phyloP scores from a whole-genome alignment of 2,797 vertebrate genomes.

The Fistularia commersonii region DNA sequence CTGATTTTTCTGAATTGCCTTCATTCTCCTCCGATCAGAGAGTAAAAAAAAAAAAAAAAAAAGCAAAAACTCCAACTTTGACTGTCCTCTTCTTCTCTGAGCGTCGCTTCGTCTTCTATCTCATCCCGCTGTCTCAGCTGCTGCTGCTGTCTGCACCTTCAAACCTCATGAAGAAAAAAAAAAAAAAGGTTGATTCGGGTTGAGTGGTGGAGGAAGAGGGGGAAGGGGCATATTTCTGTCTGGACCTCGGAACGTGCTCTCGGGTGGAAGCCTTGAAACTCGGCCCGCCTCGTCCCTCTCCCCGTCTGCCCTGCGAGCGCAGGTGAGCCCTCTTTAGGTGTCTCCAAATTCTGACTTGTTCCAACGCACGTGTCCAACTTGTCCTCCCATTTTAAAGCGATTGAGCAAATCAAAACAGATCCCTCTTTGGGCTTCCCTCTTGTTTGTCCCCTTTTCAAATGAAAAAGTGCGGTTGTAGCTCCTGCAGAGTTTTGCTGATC shows the following conservation, averaged over 20 bases:
- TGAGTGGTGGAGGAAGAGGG: too few relatives aligned
- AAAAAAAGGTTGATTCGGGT: constrained; percentile 51
- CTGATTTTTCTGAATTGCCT: constrained; percentile 78
- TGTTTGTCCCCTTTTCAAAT: constrained; percentile 14
- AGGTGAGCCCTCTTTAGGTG: constrained; percentile 33
- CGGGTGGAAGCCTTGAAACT: constrained; percentile 16
- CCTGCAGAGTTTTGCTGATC: constrained; percentile 7
- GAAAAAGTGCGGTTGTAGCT: constrained; percentile 3
- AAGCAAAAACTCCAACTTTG: constrained; percentile 1
- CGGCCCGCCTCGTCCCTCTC: constrained; percentile 7
- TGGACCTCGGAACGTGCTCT: constrained; percentile 13
- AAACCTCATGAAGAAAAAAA: constrained; percentile 57
- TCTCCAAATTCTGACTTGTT: constrained; percentile 12
- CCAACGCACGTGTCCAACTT: too few relatives aligned
- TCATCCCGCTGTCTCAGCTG: constrained; percentile 14
- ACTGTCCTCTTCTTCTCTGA: neutral
- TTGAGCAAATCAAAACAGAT: constrained; percentile 6
- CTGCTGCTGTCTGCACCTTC: constrained; percentile 33
- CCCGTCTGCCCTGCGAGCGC: constrained; percentile 3
- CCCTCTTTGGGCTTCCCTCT: constrained; percentile 7
- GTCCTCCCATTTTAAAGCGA: constrained; percentile 12
- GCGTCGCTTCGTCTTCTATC: constrained; percentile 7
- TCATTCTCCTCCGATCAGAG: constrained; percentile 74
- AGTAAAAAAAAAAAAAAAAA: too few relatives aligned
- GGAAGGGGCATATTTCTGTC: constrained; percentile 35